Percentiles rank a stretch among this genome's conserved stretches.
These are phyloP conservation scores for Prietella phreatophila DNA, from an alignment of 2,113 vertebrate genomes.

Conservation along the genomic window DNA sequence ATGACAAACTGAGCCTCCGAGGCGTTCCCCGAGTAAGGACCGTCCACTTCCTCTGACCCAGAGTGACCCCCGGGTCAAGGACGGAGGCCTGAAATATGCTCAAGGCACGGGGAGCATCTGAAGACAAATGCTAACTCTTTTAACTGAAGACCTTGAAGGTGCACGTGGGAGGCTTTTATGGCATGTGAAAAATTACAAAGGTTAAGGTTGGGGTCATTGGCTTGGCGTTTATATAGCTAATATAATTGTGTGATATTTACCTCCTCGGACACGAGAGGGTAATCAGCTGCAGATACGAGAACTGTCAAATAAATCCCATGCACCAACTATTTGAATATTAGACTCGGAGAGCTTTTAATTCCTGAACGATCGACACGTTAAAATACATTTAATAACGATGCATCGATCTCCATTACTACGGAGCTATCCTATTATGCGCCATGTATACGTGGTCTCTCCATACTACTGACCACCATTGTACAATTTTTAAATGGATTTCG, in stretches of 20 bases:
- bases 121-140: background rate
- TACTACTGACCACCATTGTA: background rate
- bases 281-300: background rate
- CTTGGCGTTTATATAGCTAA: background rate
- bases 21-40: conserved; percentile 55
- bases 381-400: background rate
- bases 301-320: background rate
- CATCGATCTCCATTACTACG: background rate
- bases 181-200: background rate
- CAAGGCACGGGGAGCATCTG: background rate
- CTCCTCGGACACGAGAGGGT: background rate
- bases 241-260: background rate
- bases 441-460: background rate
- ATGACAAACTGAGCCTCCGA: conserved; percentile 64
- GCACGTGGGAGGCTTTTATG: background rate
- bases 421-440: background rate
- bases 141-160: background rate
- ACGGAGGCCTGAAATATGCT: background rate
- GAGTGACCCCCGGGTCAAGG: conserved; percentile 20
- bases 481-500: background rate
- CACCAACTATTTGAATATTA: too few species aligned
- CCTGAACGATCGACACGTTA: background rate
- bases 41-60: conserved; percentile 16
- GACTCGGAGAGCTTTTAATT: background rate
- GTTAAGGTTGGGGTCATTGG: background rate